These are phyloP conservation scores for Albula glossodonta DNA, from an alignment of 2,113 vertebrate species.

Conservation along the genomic window DNA sequence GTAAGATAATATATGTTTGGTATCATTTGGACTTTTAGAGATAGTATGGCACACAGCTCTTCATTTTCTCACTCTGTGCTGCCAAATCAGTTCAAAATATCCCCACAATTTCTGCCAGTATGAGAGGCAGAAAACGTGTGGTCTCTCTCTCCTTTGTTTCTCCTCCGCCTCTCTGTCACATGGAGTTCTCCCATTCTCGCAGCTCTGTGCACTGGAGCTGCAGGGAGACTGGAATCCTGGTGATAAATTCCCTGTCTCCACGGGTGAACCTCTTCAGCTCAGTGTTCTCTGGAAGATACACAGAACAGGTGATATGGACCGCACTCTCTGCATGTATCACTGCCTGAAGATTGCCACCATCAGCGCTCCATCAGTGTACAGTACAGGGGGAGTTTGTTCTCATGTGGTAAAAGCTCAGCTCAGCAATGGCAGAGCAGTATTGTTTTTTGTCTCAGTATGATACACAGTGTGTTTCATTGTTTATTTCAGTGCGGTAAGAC, in stretches of 20 bases:
- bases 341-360: no score
- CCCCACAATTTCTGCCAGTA: not conserved
- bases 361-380: no score
- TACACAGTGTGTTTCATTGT: no score
- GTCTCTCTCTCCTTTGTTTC: not conserved
- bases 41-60: not conserved
- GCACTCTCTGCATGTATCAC: not conserved
- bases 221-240: conserved; percentile 46
- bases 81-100: not conserved
- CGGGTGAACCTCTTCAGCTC: conserved; percentile 51
- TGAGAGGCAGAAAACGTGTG: not conserved
- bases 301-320: not conserved
- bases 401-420: no score
- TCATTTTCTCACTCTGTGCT: not conserved
- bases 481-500: no score
- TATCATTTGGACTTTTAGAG: not conserved
- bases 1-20: not conserved
- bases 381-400: no score
- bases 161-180: conserved; percentile 8
- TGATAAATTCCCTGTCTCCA: conserved; percentile 60
- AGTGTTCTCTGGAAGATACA: conserved; percentile 44
- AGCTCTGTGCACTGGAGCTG: conserved; percentile 48
- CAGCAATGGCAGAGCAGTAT: no score
- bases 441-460: no score
- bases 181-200: conserved; percentile 9